Conservation (phyloP, 2,797 vertebrate genomes). For the Danio kyathit region DNA sequence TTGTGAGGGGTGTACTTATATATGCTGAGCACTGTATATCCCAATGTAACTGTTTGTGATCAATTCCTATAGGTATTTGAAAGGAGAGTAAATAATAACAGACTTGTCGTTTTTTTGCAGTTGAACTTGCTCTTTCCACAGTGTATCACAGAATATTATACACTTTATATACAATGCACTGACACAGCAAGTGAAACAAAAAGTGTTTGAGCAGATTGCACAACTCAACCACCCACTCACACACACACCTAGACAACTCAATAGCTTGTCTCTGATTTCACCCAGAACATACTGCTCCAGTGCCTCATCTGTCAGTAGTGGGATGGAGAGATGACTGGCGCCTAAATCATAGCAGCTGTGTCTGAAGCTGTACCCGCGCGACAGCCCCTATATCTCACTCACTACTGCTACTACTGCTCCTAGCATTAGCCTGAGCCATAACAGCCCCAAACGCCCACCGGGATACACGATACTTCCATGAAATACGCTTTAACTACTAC, state of each 20-base stretch:
- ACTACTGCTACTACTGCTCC: constrained; percentile 11
- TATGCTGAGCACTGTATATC: too few relatives aligned
- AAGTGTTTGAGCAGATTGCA: constrained; percentile 24
- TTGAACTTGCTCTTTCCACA: background rate
- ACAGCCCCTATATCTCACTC: constrained; percentile 54
- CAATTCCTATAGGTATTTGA: too few relatives aligned
- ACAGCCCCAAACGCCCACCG: constrained; percentile 40
- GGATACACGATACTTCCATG: constrained; percentile 52
- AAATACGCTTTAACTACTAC: background rate
- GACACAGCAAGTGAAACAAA: constrained; percentile 17
- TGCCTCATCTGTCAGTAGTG: constrained; percentile 42
- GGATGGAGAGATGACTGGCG: constrained; percentile 54
- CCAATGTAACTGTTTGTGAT: background rate
- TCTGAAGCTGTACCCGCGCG: constrained; percentile 38
- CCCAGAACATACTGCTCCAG: constrained; percentile 53
- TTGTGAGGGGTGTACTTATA: too few relatives aligned
- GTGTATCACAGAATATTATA: too few relatives aligned
- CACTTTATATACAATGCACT: background rate
- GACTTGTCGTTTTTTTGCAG: background rate
- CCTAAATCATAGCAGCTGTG: constrained; percentile 60
- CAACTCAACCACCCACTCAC: constrained; percentile 14
- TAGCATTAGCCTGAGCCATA: constrained; percentile 30
- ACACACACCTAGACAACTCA: constrained; percentile 52
- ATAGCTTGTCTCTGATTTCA: constrained; percentile 57
- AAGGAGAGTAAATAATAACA: background rate